Evolutionary conservation across 1,140 invertebrate genomes (phyloP), one percentile per base, ranked within the genome.

Genomic region (Hyphantria cunea): DNA sequence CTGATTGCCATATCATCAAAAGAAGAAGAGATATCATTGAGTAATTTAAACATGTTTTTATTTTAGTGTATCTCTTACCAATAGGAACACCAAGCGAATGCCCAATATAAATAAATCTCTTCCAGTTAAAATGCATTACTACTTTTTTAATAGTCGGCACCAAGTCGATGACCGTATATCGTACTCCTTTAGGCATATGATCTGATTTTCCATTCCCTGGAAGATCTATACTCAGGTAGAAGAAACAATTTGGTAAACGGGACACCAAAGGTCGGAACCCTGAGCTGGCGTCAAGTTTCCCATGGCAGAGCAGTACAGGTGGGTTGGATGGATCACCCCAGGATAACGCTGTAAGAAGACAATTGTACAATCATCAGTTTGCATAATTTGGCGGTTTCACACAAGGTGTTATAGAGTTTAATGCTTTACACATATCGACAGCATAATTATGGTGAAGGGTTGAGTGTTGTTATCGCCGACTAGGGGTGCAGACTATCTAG

Each of bases 151-250:
- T 32, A 6, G 77, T 65, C 0, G 82, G 80, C 0, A 87, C 67
- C 1, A 79, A 59, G 31, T 87, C 84, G 6, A 72, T 58, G 0
- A 68, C 58, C 0, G 70, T 77, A 39, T 70, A 74, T 9, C 74
- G 62, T 0, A 78, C 63, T 0, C 78, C 81, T 0, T 62, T 65
- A 0, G 84, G 80, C 13, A 84, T 51, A 9, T 76, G 78, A 34
- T 84, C 81, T 0, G 82, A 87, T 0, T 31, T 14, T 0, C 84
- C 84, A 52, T 81, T 83, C 0, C 84, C 84, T 0, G 84, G 84
- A 0, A 84, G 17, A 13, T 87, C 84, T 0, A 85, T 31, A 10
- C 69, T 64, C 0, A 87, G 71, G 61, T 87, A 87, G 66, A 72
- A 81, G 33, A 78, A 82, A 11, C 53, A 49, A 0, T 65, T 41